Conservation (phyloP, 2,888 invertebrate species). For the Odontomyia ornata region DNA sequence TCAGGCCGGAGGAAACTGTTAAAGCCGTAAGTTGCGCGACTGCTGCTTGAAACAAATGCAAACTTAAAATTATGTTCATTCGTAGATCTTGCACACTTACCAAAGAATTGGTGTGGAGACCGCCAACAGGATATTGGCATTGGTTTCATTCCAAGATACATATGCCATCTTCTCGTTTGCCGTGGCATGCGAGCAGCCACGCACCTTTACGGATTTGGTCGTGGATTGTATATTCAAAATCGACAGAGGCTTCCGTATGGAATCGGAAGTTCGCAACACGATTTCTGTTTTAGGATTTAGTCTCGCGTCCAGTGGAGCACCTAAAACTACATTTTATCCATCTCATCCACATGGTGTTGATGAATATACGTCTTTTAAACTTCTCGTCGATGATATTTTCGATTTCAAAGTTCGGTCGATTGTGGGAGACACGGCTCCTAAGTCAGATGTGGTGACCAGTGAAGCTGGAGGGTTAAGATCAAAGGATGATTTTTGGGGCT, state of each 20-base stretch:
- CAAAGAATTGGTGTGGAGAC: conserved; percentile 61
- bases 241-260: conserved; percentile 81
- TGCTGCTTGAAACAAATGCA: not conserved
- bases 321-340: conserved; percentile 24
- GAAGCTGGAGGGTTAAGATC: not conserved
- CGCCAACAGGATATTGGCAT: conserved; percentile 58
- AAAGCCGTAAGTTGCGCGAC: conserved; percentile 56
- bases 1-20: conserved; percentile 60
- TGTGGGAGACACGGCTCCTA: not conserved
- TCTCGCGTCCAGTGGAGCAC: conserved; percentile 54
- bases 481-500: not conserved
- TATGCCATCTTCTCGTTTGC: conserved; percentile 61
- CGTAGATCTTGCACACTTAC: conserved; percentile 61
- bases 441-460: too few species aligned
- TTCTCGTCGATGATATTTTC: conserved; percentile 15
- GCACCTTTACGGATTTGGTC: conserved; percentile 78
- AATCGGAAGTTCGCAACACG: conserved; percentile 64
- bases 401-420: conserved; percentile 35
- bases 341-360: conserved; percentile 24
- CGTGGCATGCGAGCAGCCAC: conserved; percentile 67
- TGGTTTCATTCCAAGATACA: conserved; percentile 60
- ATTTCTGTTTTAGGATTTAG: conserved; percentile 50
- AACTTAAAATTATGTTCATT: not conserved
- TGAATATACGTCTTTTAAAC: conserved; percentile 31
- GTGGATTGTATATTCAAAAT: conserved; percentile 84